Evolutionary conservation across 2,888 invertebrate genomes (phyloP), one percentile per base, ranked within the genome.

Genomic region (Latrodectus elegans): DNA sequence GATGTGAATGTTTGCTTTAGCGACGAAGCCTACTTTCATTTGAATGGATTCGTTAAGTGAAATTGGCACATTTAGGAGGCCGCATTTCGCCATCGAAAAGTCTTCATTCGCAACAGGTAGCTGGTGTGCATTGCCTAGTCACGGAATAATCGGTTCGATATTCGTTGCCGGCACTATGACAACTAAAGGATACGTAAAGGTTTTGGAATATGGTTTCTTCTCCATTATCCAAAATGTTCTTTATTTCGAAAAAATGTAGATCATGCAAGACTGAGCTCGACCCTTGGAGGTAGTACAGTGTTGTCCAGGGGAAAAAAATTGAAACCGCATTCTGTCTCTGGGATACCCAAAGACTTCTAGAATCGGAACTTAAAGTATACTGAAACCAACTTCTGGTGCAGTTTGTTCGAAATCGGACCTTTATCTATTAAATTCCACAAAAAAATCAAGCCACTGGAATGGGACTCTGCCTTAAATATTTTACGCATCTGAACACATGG

Each of bases 191-290:
- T 67, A 8, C 17, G 9, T 71, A 49, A 49, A 10, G 71, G 71
- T 71, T 71, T 10, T 26, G 71, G 71, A 71, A 49, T 15, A 67
- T 67, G 67, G n/a, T 67, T 4, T 67, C 67, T 10, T 71, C 67
- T n/a, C 8, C 10, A 67, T 3, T 67, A 67, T 67, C 67, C 11
- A 17, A 4, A 67, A n/a, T 8, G 9, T 4, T 15, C 8, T 11
- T 6, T 4, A 67, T 67, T 67, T 67, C 67, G 4, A 67, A 12
- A 22, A 67, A 8, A 67, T 67, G 67, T 67, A n/a, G 67, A 8
- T 67, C 67, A 67, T 67, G 67, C 67, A 67, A 0, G 71, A 71
- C 71, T 4, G 60, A 74, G 10, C 17, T 60, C 26, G 75, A 64
- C 0, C 60, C 17, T 26, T 6, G 10, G n/a, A 22, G 67, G n/a